Conservation (phyloP, 2,888 invertebrate genomes). For the Nycteola revayana region DNA sequence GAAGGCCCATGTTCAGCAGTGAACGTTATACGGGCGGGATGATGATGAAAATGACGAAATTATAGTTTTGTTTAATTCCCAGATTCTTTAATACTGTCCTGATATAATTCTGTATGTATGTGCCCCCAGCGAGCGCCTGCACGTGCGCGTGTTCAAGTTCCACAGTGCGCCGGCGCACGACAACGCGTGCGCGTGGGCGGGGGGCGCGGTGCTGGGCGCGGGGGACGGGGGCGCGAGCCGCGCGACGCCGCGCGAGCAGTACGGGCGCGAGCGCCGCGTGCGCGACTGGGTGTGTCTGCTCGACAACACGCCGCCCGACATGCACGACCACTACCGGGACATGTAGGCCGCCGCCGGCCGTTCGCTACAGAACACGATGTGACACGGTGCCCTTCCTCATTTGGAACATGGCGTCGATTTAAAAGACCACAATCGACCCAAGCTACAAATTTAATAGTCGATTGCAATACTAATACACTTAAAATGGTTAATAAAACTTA, state of each 20-base stretch:
- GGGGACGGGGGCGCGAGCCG: constrained; percentile 83
- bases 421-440: too few relatives aligned
- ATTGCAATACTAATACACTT: too few relatives aligned
- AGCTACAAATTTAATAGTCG: too few relatives aligned
- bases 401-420: too few relatives aligned
- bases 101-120: constrained; percentile 32
- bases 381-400: too few relatives aligned
- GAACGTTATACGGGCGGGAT: too few relatives aligned
- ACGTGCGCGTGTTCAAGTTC: constrained; percentile 84
- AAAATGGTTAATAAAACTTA: too few relatives aligned
- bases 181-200: constrained; percentile 92
- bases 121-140: constrained; percentile 29
- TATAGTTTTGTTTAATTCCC: too few relatives aligned
- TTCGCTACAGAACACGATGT: too few relatives aligned
- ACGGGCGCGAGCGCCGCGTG: constrained; percentile 85
- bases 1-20: too few relatives aligned
- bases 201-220: constrained; percentile 84
- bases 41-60: too few relatives aligned
- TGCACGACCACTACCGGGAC: constrained; percentile 32
- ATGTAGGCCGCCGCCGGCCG: constrained; percentile 5
- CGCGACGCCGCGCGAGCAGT: constrained; percentile 88
- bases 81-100: too few relatives aligned
- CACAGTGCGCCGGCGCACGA: constrained; percentile 88
- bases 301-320: constrained; percentile 76
- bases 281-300: constrained; percentile 91